Percentiles rank a stretch among this genome's conserved stretches.
Conservation (phyloP, 2,888 invertebrate genomes). For the Cataglyphis altisquamis region DNA sequence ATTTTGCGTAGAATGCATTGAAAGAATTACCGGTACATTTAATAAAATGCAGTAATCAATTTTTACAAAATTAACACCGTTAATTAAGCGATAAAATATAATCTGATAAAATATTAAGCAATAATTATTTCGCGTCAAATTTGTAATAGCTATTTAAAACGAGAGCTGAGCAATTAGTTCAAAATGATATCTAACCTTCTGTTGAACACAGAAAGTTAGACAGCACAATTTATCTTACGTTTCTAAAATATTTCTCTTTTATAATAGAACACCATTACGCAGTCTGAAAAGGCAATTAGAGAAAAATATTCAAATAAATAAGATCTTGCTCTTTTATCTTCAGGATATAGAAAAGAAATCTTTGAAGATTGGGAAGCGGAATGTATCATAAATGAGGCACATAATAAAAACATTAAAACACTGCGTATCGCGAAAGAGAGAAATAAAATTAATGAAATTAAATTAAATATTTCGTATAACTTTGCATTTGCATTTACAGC, state of each 20-base stretch:
- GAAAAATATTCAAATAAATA: conserved; percentile 23
- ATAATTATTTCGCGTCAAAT: conserved; percentile 8
- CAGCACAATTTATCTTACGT: neutral
- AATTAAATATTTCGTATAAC: conserved; percentile 22
- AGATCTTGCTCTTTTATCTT: neutral
- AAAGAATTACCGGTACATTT: conserved; percentile 4
- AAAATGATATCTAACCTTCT: neutral
- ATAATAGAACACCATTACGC: conserved; percentile 5
- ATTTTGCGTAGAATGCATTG: conserved; percentile 14
- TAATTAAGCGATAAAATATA: conserved; percentile 18
- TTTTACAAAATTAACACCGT: neutral
- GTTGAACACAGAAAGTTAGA: neutral
- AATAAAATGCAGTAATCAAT: neutral
- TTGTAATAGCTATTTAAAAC: conserved; percentile 2
- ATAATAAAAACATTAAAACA: neutral
- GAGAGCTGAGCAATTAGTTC: conserved; percentile 2
- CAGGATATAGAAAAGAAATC: neutral
- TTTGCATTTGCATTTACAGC: conserved; percentile 16
- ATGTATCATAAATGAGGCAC: neutral
- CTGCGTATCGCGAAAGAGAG: neutral
- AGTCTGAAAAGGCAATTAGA: conserved; percentile 30
- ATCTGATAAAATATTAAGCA: conserved; percentile 10
- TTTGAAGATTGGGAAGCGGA: conserved; percentile 2
- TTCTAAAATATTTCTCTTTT: conserved; percentile 1
- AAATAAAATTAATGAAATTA: conserved; percentile 35